A percentile compares a stretch with the other conserved stretches of the same genome.
These are phyloP conservation scores for Phrynosoma platyrhinos DNA, from an alignment of 2,113 vertebrate genomes.

Conservation along the genomic window DNA sequence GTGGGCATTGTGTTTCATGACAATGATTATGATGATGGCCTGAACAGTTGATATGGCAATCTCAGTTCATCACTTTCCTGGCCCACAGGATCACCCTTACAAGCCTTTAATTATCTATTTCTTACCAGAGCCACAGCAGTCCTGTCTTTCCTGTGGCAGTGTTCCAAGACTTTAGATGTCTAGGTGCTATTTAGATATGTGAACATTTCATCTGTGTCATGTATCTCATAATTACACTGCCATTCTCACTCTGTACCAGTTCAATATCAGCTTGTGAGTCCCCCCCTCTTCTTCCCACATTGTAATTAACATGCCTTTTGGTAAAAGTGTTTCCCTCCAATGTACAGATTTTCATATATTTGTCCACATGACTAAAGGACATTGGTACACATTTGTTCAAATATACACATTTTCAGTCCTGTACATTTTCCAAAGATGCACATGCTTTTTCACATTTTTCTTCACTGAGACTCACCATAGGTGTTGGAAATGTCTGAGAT, in stretches of 20 bases:
- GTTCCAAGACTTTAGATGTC: neutral
- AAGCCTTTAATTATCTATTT: neutral
- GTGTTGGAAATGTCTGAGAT: neutral
- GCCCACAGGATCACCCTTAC: neutral
- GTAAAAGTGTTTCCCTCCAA: too few relatives aligned
- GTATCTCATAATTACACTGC: too few relatives aligned
- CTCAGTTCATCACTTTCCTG: neutral
- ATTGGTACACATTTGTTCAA: too few relatives aligned
- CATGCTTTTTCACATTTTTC: neutral
- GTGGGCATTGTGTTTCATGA: too few relatives aligned
- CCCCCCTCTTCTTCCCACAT: too few relatives aligned
- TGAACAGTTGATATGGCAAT: neutral
- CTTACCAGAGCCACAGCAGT: neutral
- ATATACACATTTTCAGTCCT: neutral
- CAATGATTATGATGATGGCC: neutral
- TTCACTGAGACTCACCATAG: neutral
- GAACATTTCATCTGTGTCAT: too few relatives aligned
- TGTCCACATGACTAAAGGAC: too few relatives aligned
- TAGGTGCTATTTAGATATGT: too few relatives aligned
- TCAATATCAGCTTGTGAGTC: too few relatives aligned
- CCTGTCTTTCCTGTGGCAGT: neutral
- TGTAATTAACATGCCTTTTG: too few relatives aligned
- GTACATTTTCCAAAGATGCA: neutral
- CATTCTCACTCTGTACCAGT: too few relatives aligned
- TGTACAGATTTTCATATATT: too few relatives aligned